Base-by-base conservation (phyloP, 2,888 invertebrate species). In the Entomobrya multifasciata region DNA sequence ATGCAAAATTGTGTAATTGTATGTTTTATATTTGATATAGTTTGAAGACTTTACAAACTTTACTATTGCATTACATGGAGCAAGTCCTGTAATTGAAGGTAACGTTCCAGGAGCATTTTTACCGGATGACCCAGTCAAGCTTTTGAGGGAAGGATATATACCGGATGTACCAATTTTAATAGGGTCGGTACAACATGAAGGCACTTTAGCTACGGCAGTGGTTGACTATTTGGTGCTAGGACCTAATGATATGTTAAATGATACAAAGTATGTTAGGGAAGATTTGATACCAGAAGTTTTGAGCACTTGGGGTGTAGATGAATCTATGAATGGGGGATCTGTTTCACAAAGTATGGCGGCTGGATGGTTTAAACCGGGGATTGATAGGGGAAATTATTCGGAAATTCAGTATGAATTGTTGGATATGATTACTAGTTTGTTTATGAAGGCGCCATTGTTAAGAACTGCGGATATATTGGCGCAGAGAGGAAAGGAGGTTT, bases 391-490 rank as follows among this genome's bases (percentile, higher is more conserved):
- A 4, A 65, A 87, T 57, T 88, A 87, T 67, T 67, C 82, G 15
- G 72, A 77, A 10, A 82, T 87, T 10, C 74, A 67, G 22, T 80
- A 88, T 44, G 79, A 82, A 41, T 25, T 87, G 5, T 47, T 87
- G 27, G 88, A 89, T 70, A 84, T 87, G 74, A 86, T 78, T 11
- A 72, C 65, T n/a, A 17, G 30, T 0, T 36, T 86, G 1, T 87
- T 89, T 47, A 86, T 90, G 85, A 90, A 90, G 82, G 89, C 87
- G 2, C 86, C 90, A 0, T 49, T 89, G 17, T 44, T 78, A n/a
- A 60, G 88, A 25, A 89, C 89, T n/a, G 88, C 88, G 0, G 88
- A 90, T 41, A 89, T 90, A 47, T 25, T 90, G 15, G 87, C 86
- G 30, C 30, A 79, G 49, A 27, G 88, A 20, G 15, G 78, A 13